Evolutionary conservation across 2,113 vertebrate genomes (phyloP).

Genomic region (Poeciliopsis retropinna): DNA sequence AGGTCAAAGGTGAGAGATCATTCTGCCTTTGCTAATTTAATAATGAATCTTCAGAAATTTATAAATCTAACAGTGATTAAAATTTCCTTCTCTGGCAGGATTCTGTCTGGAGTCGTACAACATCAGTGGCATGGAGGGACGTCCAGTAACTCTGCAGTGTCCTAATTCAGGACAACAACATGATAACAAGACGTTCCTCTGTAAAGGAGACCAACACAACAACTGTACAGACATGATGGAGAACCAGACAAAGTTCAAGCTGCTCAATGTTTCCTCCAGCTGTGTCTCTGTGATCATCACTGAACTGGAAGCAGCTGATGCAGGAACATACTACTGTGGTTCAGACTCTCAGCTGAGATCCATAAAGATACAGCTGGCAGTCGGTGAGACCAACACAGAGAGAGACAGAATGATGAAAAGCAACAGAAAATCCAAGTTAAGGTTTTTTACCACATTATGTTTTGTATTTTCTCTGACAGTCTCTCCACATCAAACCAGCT

Average conservation of each 20-base stretch:
- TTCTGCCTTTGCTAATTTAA: too few relatives aligned
- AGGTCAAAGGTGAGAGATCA: conserved; percentile 41
- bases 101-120: not conserved
- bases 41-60: too few relatives aligned
- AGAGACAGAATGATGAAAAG: not conserved
- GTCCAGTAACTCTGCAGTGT: conserved; percentile 19
- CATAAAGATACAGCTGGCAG: conserved; percentile 42
- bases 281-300: conserved; percentile 25
- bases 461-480: not conserved
- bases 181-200: conserved; percentile 53
- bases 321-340: conserved; percentile 57
- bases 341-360: conserved; percentile 48
- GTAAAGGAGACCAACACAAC: conserved; percentile 33
- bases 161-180: conserved; percentile 20
- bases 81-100: conserved; percentile 17
- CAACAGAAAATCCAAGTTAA: too few relatives aligned
- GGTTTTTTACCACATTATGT: not conserved
- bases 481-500: not conserved
- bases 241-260: conserved; percentile 16
- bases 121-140: conserved; percentile 22
- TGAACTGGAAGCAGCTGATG: conserved; percentile 28
- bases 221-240: conserved; percentile 9
- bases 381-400: conserved; percentile 19
- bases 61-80: too few relatives aligned
- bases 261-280: not conserved